These are phyloP conservation scores for Empis stercorea DNA, from an alignment of 2,888 invertebrate species.

Conservation along the genomic window DNA sequence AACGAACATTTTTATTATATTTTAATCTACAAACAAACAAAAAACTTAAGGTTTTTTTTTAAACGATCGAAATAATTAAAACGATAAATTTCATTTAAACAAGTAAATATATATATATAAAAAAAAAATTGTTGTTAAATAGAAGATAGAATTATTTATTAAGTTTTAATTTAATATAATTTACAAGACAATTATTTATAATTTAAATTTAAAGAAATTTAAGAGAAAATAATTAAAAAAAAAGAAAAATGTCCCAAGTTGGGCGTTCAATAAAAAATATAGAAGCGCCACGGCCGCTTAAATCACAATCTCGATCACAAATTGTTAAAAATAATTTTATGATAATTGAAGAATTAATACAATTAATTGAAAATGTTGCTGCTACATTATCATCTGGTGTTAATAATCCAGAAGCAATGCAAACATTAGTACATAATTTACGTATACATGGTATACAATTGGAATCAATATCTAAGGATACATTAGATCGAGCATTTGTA, in stretches of 20 bases:
- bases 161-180: not conserved
- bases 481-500: conserved; percentile 71
- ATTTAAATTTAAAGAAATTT: not conserved
- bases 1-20: not conserved
- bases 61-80: not conserved
- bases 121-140: not conserved
- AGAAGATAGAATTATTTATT: not conserved
- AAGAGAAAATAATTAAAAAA: not conserved
- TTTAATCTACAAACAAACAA: not conserved
- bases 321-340: conserved; percentile 31
- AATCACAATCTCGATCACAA: conserved; percentile 41
- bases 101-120: too few relatives aligned
- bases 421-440: conserved; percentile 65
- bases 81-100: not conserved
- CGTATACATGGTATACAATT: conserved; percentile 69
- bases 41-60: not conserved
- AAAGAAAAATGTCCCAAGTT: conserved; percentile 40
- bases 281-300: conserved; percentile 61
- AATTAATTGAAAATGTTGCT: conserved; percentile 69
- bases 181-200: not conserved
- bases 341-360: conserved; percentile 68
- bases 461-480: conserved; percentile 72
- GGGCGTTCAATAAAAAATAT: conserved; percentile 59
- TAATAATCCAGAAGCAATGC: conserved; percentile 60
- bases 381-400: conserved; percentile 58